Conservation (phyloP, 2,113 vertebrate genomes). For the Lichenostomus cassidix region DNA sequence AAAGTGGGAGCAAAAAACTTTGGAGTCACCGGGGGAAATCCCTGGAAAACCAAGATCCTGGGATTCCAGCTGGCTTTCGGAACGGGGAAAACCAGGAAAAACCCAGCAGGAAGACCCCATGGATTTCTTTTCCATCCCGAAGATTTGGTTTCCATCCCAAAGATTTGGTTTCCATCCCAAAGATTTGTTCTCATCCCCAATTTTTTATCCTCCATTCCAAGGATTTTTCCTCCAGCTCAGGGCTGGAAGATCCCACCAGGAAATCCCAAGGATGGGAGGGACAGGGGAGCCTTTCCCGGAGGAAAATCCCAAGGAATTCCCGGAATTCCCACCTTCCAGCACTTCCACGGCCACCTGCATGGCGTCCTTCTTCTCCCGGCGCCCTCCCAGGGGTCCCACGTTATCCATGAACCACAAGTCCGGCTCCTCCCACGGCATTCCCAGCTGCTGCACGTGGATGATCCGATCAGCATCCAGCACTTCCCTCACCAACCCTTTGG, state of each 20-base stretch:
- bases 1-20: neutral
- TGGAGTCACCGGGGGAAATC: too few species aligned
- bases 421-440: neutral
- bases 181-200: too few species aligned
- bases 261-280: too few species aligned
- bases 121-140: neutral
- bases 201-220: too few species aligned
- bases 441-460: neutral
- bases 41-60: neutral
- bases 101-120: rapidly evolving
- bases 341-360: rapidly evolving
- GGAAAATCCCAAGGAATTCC: rapidly evolving
- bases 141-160: too few species aligned
- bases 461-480: neutral
- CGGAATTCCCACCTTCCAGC: neutral
- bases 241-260: neutral
- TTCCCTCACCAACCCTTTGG: neutral
- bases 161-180: too few species aligned
- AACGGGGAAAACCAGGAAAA: neutral
- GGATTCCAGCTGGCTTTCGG: neutral
- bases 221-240: neutral
- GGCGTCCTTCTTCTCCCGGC: rapidly evolving
- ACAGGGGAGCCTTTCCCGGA: rapidly evolving
- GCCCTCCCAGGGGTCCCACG: neutral
- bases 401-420: rapidly evolving